Conservation (phyloP, 30 jellyfish, hydroid and myxozoan species). For the Hydractinia echinata region DNA sequence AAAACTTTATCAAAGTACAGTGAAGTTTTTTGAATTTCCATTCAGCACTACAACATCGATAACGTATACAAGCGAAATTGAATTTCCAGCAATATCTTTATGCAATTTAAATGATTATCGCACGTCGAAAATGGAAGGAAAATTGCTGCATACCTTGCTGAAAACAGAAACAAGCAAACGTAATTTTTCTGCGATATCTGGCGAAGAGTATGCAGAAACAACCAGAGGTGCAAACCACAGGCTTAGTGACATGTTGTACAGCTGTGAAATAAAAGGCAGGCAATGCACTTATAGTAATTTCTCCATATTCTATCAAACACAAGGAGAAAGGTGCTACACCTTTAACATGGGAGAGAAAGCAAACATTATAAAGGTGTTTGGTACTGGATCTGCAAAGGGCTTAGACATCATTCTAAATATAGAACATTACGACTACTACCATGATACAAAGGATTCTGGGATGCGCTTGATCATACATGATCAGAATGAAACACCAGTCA, state of each 20-base stretch:
- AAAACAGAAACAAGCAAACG: not conserved
- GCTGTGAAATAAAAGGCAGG: constrained; percentile 33
- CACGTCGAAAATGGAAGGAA: constrained; percentile 53
- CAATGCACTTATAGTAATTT: constrained; percentile 51
- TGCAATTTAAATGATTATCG: constrained; percentile 82
- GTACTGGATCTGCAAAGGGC: constrained; percentile 51
- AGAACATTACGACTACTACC: constrained; percentile 71
- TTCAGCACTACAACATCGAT: constrained; percentile 85
- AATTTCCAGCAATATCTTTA: constrained; percentile 83
- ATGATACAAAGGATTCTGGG: constrained; percentile 59
- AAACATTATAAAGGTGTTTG: constrained; percentile 23
- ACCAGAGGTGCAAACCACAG: constrained; percentile 70
- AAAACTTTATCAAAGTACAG: constrained; percentile 75
- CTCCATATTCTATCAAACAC: constrained; percentile 63
- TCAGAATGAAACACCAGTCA: constrained; percentile 66
- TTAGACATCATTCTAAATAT: constrained; percentile 43
- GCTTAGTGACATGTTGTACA: constrained; percentile 62
- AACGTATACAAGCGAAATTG: constrained; percentile 55
- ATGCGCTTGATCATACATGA: constrained; percentile 47
- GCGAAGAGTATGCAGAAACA: constrained; percentile 64
- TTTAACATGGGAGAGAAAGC: constrained; percentile 28
- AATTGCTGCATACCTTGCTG: constrained; percentile 53
- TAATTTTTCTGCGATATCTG: constrained; percentile 18
- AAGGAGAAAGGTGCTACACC: constrained; percentile 84
- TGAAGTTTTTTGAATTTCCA: constrained; percentile 67